Conservation (phyloP, 2,113 vertebrate species). For the Vulpes vulpes region DNA sequence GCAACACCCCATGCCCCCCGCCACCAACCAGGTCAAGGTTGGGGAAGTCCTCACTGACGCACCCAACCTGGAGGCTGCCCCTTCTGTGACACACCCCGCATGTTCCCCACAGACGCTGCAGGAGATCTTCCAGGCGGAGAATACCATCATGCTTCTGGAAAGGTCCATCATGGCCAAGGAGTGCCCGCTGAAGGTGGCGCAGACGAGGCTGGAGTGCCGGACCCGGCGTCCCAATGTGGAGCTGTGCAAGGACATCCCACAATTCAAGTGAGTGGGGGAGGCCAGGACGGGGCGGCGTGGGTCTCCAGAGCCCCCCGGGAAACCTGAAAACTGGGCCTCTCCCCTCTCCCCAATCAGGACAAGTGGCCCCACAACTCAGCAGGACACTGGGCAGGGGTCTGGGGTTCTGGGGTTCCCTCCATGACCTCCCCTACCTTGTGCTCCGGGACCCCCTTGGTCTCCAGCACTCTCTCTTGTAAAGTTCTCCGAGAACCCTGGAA, state of each 20-base stretch:
- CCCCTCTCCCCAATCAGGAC: neutral
- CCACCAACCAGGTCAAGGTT: too few species aligned
- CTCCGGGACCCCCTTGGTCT: neutral
- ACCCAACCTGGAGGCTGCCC: neutral
- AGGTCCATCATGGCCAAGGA: conserved; percentile 86
- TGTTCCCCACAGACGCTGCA: conserved; percentile 83
- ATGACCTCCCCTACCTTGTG: neutral
- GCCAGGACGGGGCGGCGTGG: too few species aligned
- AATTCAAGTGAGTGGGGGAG: conserved; percentile 83
- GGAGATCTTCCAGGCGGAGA: conserved; percentile 89
- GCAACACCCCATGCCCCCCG: too few species aligned
- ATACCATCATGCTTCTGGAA: conserved; percentile 85
- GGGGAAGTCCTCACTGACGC: too few species aligned
- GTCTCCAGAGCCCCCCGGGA: neutral
- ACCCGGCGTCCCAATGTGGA: conserved; percentile 84
- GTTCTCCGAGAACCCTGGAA: neutral
- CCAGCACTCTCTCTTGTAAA: neutral
- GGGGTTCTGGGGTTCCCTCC: neutral
- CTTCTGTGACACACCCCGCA: neutral
- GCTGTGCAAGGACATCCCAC: conserved; percentile 82
- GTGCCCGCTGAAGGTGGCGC: conserved; percentile 84
- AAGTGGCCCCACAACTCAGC: neutral
- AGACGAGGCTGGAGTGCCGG: conserved; percentile 84
- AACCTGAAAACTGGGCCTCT: neutral
- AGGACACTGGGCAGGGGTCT: rapidly evolving